Conservation (phyloP, 2,888 invertebrate genomes). For the Hanleya hanleyi region DNA sequence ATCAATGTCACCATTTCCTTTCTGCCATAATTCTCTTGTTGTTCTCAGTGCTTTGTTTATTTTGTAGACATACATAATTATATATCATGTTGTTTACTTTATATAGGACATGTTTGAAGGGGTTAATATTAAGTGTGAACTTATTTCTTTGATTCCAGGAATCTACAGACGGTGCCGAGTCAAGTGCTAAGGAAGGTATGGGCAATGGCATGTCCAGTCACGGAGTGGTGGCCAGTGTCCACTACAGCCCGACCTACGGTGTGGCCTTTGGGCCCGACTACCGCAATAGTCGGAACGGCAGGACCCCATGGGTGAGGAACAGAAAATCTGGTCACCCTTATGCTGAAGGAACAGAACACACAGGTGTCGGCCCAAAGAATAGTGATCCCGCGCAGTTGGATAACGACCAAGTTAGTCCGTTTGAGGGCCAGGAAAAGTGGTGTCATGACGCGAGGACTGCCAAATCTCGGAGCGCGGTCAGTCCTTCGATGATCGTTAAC, state of each 20-base stretch:
- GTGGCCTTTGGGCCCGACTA: conserved; percentile 34
- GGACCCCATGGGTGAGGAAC: conserved; percentile 25
- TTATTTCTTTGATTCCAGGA: no score
- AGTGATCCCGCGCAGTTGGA: background rate
- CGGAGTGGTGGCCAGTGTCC: conserved; percentile 22
- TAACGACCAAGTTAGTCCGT: background rate
- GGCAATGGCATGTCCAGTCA: background rate
- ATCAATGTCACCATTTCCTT: no score
- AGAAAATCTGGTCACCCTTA: conserved; percentile 30
- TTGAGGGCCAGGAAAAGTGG: conserved; percentile 2
- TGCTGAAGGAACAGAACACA: conserved; percentile 30
- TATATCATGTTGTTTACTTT: no score
- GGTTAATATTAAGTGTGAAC: no score
- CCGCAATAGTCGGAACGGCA: background rate
- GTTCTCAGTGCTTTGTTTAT: no score
- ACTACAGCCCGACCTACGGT: conserved; percentile 35
- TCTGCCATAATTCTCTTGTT: no score
- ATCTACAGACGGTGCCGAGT: background rate
- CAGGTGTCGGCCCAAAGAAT: conserved; percentile 24
- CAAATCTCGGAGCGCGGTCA: background rate
- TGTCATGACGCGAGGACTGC: conserved; percentile 5
- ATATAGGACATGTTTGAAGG: no score
- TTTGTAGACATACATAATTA: no score
- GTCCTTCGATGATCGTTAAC: conserved; percentile 59
- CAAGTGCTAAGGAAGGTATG: background rate